phyloP scores from a whole-genome alignment of 2,113 vertebrate genomes.

The Plectropomus leopardus region DNA sequence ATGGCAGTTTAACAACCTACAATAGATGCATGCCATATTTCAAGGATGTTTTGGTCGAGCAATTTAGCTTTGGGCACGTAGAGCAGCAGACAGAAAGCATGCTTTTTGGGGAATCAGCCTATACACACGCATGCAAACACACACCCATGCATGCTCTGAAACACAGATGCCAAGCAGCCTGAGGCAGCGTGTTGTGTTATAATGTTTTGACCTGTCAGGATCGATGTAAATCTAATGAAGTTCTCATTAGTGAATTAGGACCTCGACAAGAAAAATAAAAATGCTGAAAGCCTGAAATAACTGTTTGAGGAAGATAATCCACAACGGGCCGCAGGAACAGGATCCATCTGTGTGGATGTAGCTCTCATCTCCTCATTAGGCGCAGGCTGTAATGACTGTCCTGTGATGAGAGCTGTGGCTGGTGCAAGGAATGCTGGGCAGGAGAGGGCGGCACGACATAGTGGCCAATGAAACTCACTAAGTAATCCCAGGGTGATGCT shows the following conservation, averaged over 20 bases:
- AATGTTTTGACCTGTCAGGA: constrained; percentile 58
- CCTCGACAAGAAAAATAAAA: constrained; percentile 5
- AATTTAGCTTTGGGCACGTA: constrained; percentile 33
- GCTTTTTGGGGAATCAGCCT: constrained; percentile 41
- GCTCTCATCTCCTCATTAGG: constrained; percentile 83
- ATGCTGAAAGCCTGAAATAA: constrained; percentile 52
- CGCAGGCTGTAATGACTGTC: constrained; percentile 62
- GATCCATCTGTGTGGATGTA: constrained; percentile 84
- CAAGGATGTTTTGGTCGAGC: constrained; percentile 38
- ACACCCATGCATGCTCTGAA: constrained; percentile 6
- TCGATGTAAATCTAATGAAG: constrained; percentile 61
- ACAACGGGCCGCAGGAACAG: constrained; percentile 66
- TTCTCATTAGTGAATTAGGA: constrained; percentile 62
- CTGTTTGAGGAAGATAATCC: constrained; percentile 62
- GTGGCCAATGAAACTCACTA: neutral
- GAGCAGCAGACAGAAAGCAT: constrained; percentile 9
- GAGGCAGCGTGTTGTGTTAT: constrained; percentile 52
- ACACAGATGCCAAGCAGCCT: constrained; percentile 43
- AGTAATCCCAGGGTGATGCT: constrained; percentile 33
- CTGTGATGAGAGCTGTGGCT: constrained; percentile 74
- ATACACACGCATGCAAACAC: neutral
- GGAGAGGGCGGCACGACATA: neutral
- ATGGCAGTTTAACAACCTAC: constrained; percentile 46
- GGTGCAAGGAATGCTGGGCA: constrained; percentile 41
- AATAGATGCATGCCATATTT: constrained; percentile 36